Evolutionary conservation across 2,888 invertebrate genomes (phyloP).

Genomic region (Shargacucullia verbasci): DNA sequence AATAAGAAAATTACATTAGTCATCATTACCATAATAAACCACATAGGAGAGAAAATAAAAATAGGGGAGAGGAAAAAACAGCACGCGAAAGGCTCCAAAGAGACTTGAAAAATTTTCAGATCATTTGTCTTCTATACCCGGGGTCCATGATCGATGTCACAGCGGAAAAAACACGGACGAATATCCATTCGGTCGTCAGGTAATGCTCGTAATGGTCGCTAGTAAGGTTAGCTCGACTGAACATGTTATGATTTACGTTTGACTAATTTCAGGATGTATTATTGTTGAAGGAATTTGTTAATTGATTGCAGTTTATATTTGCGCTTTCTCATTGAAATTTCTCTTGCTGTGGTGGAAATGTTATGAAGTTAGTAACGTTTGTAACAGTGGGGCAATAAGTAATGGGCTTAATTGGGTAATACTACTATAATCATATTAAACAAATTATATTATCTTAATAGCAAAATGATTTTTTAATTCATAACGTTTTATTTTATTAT

Average conservation of each 20-base stretch:
- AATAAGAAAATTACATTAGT: conserved; percentile 39
- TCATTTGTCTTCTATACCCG: conserved; percentile 65
- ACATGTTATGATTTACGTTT: conserved; percentile 10
- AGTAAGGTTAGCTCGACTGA: conserved; percentile 42
- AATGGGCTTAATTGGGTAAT: too few species aligned
- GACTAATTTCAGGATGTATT: too few species aligned
- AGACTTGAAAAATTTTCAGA: conserved; percentile 60
- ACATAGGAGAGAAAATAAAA: conserved; percentile 37
- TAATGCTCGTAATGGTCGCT: conserved; percentile 35
- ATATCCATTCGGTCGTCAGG: conserved; percentile 52
- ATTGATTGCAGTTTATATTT: too few species aligned
- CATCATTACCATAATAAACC: conserved; percentile 47
- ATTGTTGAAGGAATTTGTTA: too few species aligned
- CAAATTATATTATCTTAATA: too few species aligned
- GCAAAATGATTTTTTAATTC: too few species aligned
- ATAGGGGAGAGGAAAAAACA: conserved; percentile 7
- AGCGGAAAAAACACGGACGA: conserved; percentile 60
- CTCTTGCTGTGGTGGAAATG: too few species aligned
- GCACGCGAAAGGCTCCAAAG: neutral
- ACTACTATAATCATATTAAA: too few species aligned
- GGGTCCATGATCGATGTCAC: conserved; percentile 63
- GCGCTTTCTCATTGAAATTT: too few species aligned
- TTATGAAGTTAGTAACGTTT: too few species aligned
- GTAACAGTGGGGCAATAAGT: too few species aligned
- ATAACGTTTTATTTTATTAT: too few species aligned